A percentile compares a stretch with the other conserved stretches of the same genome.
phyloP scores from a whole-genome alignment of 2,888 invertebrate genomes.

The Cantharis rufa region DNA sequence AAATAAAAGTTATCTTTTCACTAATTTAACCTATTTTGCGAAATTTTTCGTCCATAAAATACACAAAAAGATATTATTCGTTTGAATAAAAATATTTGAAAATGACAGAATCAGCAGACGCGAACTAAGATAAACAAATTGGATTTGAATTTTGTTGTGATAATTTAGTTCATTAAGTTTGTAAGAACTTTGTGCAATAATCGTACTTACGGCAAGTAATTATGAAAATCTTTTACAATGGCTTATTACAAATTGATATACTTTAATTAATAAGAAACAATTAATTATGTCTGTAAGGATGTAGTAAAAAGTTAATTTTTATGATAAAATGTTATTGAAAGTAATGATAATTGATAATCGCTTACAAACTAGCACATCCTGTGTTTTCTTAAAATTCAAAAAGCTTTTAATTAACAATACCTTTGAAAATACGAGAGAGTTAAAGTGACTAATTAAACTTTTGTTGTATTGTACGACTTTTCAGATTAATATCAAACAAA shows the following conservation, averaged over 20 bases:
- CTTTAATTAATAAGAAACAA: not conserved
- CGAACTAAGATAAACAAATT: not conserved
- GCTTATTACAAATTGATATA: not conserved
- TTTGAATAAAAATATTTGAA: not conserved
- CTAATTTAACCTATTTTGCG: no score
- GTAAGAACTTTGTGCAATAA: not conserved
- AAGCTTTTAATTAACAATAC: not conserved
- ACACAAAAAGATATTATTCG: not conserved
- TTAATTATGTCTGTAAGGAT: not conserved
- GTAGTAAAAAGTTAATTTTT: not conserved
- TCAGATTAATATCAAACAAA: not conserved
- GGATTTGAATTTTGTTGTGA: not conserved
- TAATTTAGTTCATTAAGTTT: not conserved
- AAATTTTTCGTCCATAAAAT: not conserved
- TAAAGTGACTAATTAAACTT: not conserved
- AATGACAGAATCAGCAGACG: not conserved
- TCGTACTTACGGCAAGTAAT: not conserved
- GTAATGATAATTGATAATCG: not conserved
- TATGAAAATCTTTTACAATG: not conserved
- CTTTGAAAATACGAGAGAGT: not conserved
- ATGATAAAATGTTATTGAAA: not conserved
- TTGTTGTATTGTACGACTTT: not conserved
- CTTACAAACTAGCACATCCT: not conserved
- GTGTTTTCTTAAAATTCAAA: not conserved
- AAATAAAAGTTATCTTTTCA: no score